Percentiles rank a stretch among this genome's conserved stretches.
Evolutionary conservation across 2,113 vertebrate species (phyloP).

Genomic region (Engystomops pustulosus): DNA sequence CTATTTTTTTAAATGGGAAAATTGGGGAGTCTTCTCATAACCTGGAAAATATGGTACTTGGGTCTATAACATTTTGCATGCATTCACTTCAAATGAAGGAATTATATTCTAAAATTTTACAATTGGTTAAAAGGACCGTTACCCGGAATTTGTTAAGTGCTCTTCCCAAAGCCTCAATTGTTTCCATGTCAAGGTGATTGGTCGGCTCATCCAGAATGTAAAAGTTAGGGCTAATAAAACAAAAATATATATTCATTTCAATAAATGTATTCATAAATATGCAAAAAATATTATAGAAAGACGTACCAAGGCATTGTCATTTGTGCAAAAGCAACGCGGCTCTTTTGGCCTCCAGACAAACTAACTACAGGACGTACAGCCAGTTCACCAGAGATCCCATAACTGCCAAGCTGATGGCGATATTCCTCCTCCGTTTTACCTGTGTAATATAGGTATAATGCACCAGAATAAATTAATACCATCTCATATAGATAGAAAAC

Average conservation of each 20-base stretch:
- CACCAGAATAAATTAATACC: too few relatives aligned
- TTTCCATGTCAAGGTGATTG: constrained; percentile 99
- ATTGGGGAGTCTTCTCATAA: too few relatives aligned
- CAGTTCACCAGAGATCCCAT: constrained; percentile 92
- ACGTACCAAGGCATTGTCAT: constrained; percentile 97
- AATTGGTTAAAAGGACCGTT: neutral
- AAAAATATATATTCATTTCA: neutral
- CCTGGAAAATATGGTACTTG: too few relatives aligned
- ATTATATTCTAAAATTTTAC: too few relatives aligned
- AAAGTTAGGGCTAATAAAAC: constrained; percentile 89
- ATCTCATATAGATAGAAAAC: too few relatives aligned
- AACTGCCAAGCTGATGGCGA: constrained; percentile 94
- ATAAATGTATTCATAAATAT: neutral
- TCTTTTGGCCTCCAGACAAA: constrained; percentile 96
- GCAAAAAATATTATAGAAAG: too few relatives aligned
- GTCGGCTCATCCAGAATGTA: constrained; percentile 97
- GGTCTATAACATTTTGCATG: too few relatives aligned
- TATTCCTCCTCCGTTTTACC: constrained; percentile 94
- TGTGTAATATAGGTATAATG: constrained; percentile 61
- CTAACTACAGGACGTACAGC: constrained; percentile 90
- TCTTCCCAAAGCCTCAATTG: constrained; percentile 91
- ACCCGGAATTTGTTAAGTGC: constrained; percentile 91
- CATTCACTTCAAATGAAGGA: too few relatives aligned
- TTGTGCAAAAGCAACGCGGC: constrained; percentile 95
- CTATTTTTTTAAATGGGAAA: too few relatives aligned